These are phyloP conservation scores for Drosophila hydei DNA, from an alignment of 1,140 invertebrate species.

Conservation along the genomic window DNA sequence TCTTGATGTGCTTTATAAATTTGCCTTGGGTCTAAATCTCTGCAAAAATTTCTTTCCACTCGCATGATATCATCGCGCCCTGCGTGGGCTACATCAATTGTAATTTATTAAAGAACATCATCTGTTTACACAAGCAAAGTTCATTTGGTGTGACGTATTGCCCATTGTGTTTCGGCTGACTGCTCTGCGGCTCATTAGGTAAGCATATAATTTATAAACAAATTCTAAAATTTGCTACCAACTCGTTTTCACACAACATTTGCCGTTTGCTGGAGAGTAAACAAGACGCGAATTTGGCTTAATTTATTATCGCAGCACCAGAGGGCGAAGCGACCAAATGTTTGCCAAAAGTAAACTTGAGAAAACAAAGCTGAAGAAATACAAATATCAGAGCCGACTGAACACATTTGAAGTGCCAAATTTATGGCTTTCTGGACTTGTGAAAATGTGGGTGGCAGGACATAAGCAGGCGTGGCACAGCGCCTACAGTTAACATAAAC, in stretches of 20 bases:
- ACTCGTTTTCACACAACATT: constrained; percentile 15
- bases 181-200: constrained; percentile 11
- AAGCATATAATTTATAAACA: constrained; percentile 17
- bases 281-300: constrained; percentile 20
- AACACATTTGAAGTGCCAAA: no score
- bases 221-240: constrained; percentile 2
- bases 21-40: no score
- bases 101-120: no score
- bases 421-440: no score
- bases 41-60: no score
- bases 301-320: neutral
- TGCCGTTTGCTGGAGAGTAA: constrained; percentile 2
- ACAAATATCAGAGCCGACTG: neutral
- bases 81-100: no score
- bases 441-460: no score
- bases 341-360: constrained; percentile 20
- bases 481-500: no score
- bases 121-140: neutral
- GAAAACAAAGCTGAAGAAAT: neutral
- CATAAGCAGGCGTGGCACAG: no score
- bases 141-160: neutral
- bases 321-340: constrained; percentile 17
- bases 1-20: no score
- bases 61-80: no score
- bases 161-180: neutral